phyloP scores from a whole-genome alignment of 2,797 vertebrate genomes.

The Natrix natrix region DNA sequence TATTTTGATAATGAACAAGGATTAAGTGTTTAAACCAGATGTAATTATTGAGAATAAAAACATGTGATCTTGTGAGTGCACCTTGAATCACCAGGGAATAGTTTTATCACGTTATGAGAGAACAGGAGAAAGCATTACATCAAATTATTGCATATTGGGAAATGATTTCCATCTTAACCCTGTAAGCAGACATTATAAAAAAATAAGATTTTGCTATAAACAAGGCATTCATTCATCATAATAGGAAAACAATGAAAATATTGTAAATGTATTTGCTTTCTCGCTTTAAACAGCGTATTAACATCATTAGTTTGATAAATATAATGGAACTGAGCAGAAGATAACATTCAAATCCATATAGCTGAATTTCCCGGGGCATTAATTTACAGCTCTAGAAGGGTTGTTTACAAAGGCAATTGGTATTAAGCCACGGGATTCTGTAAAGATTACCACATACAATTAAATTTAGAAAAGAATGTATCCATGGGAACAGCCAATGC shows the following conservation, averaged over 20 bases:
- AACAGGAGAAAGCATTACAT: background rate
- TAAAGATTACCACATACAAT: conserved; percentile 60
- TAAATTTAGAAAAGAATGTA: conserved; percentile 52
- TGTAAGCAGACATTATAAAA: background rate
- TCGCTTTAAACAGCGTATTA: conserved; percentile 31
- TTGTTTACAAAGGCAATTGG: conserved; percentile 47
- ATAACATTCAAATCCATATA: conserved; percentile 48
- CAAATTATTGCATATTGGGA: background rate
- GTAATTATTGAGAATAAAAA: background rate
- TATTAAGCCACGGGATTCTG: conserved; percentile 53
- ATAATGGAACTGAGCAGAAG: background rate
- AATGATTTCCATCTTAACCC: background rate
- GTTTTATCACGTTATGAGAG: background rate
- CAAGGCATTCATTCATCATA: conserved; percentile 2
- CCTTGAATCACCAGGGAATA: background rate
- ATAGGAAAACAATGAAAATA: conserved; percentile 34
- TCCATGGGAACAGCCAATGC: conserved; percentile 62
- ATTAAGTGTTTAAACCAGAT: background rate
- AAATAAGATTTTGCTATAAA: conserved; percentile 16
- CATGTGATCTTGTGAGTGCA: background rate
- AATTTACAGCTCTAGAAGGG: conserved; percentile 41
- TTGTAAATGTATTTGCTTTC: conserved; percentile 25
- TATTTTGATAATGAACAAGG: background rate
- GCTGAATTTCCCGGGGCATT: conserved; percentile 47
- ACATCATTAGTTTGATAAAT: conserved; percentile 33